phyloP scores from a whole-genome alignment of 2,888 invertebrate genomes.

The Galeruca laticollis region DNA sequence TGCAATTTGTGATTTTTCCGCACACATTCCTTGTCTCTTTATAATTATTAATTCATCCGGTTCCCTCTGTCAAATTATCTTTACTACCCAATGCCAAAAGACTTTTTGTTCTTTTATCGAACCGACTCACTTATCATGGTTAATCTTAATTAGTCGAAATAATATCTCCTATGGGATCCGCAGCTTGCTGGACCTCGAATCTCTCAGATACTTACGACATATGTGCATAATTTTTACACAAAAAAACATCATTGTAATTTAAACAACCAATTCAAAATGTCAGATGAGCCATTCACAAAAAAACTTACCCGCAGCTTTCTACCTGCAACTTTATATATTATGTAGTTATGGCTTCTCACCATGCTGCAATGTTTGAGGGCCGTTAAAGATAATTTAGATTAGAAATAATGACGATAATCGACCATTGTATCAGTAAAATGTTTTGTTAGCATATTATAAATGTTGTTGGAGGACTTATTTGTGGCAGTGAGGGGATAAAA shows the following conservation, averaged over 20 bases:
- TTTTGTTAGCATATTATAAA: constrained; percentile 53
- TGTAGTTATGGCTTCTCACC: constrained; percentile 49
- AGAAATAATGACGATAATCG: constrained; percentile 62
- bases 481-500: constrained; percentile 47
- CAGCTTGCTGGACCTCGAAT: constrained; percentile 13
- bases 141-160: constrained; percentile 11
- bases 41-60: too few relatives aligned
- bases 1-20: too few relatives aligned
- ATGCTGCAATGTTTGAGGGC: constrained; percentile 54
- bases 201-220: constrained; percentile 21
- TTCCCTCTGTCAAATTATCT: neutral
- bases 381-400: constrained; percentile 65
- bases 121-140: neutral
- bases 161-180: constrained; percentile 5
- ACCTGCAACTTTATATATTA: constrained; percentile 52
- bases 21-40: too few relatives aligned
- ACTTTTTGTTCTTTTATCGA: neutral
- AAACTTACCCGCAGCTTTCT: constrained; percentile 46
- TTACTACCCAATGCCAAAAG: neutral
- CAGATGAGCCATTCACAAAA: constrained; percentile 36
- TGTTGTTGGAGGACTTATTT: constrained; percentile 45
- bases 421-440: constrained; percentile 56
- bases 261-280: constrained; percentile 43
- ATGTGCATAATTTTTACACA: constrained; percentile 33
- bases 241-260: constrained; percentile 37